A percentile compares a stretch with the other conserved stretches of the same genome.
These are phyloP conservation scores for Heliconius congener DNA, from an alignment of 1,140 invertebrate species.

Conservation along the genomic window DNA sequence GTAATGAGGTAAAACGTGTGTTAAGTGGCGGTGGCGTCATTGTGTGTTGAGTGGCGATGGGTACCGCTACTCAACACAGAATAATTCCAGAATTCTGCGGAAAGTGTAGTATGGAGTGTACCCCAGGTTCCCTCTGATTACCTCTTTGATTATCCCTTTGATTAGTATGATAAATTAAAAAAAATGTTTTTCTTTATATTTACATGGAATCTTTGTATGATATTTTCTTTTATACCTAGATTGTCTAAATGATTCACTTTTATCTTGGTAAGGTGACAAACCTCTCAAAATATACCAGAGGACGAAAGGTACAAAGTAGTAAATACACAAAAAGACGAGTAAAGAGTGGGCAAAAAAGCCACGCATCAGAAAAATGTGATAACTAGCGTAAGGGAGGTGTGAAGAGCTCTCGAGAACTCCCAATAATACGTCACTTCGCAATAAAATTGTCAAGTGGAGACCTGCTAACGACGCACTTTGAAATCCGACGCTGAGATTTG, in stretches of 20 bases:
- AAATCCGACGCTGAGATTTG: slow-evolving; percentile 56
- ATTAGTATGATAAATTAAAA: too few relatives aligned
- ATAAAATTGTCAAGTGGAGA: slow-evolving; percentile 73
- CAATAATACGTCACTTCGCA: slow-evolving; percentile 68
- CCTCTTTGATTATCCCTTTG: too few relatives aligned
- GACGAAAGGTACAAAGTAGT: slow-evolving; percentile 15
- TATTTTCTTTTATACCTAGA: background rate
- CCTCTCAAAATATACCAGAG: slow-evolving; percentile 6
- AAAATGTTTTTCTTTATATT: background rate
- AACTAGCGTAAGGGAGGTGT: slow-evolving; percentile 74
- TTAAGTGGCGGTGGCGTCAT: too few relatives aligned
- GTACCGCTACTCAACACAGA: too few relatives aligned
- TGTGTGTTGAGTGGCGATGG: too few relatives aligned
- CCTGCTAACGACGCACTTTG: slow-evolving; percentile 74
- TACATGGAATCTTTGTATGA: background rate
- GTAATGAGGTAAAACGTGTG: too few relatives aligned
- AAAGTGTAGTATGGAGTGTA: too few relatives aligned
- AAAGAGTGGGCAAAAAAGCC: slow-evolving; percentile 57
- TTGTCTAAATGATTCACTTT: background rate
- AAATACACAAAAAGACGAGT: slow-evolving; percentile 51
- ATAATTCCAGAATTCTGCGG: too few relatives aligned
- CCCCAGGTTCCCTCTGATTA: too few relatives aligned
- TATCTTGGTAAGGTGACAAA: slow-evolving; percentile 10
- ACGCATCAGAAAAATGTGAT: slow-evolving; percentile 73
- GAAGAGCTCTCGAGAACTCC: slow-evolving; percentile 59